Base-by-base conservation (phyloP, 2,888 invertebrate genomes). In the Imbricaverruca yamaguchii region DNA sequence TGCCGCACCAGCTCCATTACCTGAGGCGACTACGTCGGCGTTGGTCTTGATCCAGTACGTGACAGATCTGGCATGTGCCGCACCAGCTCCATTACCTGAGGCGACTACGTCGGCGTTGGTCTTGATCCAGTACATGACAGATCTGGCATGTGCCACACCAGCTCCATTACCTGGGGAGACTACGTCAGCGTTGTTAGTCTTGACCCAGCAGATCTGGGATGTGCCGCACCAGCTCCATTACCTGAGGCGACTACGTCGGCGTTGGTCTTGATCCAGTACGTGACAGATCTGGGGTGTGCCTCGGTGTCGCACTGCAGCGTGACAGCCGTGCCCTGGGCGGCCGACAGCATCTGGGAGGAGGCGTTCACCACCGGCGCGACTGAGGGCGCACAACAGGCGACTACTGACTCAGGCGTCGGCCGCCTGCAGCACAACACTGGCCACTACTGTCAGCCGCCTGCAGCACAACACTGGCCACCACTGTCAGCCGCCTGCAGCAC, bases 221-320 rank as follows among this genome's bases (percentile, higher is more conserved):
- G 39, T 39, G 39, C 39, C 39, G 39, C 39, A 39, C 39, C 39
- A 39, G 39, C 39, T 3, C 39, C 39, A 39, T 39, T 39, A 93
- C 93, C 92, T 85, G 92, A 91, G 82, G 92, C 91, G 81, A 90
- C 88, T 83, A 93, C 93, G 86, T 93, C 93, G 61, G 93, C 93
- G 82, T 92, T 91, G 85, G 95, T 94, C 85, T 92, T 90, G 65
- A 95, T 95, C 95, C 94, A 95, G 87, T 94, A 94, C 87, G 93
- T 94, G 85, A 94, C 93, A 59, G 94, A 93, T 86, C 93, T 93
- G 6, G 95, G 95, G 87, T 91, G 94, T 77, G 96, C 95, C 88
- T 96, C 96, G 0, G 95, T 95, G 87, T 94, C 93, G 87, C 96
- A 96, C 88, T 94, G 95, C 84, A 96, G 89, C 77, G 93, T 92